These are phyloP conservation scores for Rhabdomys pumilio DNA, from an alignment of 2,797 vertebrate species.

Conservation along the genomic window DNA sequence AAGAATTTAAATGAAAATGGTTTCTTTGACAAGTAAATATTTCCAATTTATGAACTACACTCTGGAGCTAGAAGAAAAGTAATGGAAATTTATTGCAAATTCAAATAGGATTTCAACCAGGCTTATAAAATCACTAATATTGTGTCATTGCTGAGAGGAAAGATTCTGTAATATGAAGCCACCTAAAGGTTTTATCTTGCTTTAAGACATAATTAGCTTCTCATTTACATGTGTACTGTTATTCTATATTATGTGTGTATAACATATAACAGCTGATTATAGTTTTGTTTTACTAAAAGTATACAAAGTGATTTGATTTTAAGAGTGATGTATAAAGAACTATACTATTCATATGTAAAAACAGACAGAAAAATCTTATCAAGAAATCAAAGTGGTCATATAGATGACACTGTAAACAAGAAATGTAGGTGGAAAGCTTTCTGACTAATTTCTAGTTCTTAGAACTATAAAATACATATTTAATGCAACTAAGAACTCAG, in stretches of 20 bases:
- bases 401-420: background rate
- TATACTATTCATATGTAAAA: background rate
- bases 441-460: background rate
- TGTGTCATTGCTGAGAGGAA: constrained; percentile 62
- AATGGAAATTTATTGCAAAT: constrained; percentile 74
- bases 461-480: constrained; percentile 52
- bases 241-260: constrained; percentile 45
- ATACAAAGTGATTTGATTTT: constrained; percentile 44
- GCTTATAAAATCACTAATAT: constrained; percentile 74
- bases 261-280: constrained; percentile 52
- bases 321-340: constrained; percentile 52
- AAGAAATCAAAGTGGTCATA: background rate
- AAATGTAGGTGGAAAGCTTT: constrained; percentile 24
- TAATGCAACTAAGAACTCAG: background rate
- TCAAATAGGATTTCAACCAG: constrained; percentile 74
- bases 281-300: constrained; percentile 47
- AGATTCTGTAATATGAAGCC: constrained; percentile 68
- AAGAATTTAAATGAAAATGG: constrained; percentile 66
- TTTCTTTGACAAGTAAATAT: constrained; percentile 81
- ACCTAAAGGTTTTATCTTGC: constrained; percentile 54
- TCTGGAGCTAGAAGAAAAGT: constrained; percentile 77
- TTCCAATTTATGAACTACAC: constrained; percentile 74
- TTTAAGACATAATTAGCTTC: constrained; percentile 75
- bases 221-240: constrained; percentile 20
- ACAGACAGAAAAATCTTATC: background rate